Evolutionary conservation across 2,113 vertebrate species (phyloP), one percentile per base, ranked within the genome.

Genomic region (Podilymbus podiceps): DNA sequence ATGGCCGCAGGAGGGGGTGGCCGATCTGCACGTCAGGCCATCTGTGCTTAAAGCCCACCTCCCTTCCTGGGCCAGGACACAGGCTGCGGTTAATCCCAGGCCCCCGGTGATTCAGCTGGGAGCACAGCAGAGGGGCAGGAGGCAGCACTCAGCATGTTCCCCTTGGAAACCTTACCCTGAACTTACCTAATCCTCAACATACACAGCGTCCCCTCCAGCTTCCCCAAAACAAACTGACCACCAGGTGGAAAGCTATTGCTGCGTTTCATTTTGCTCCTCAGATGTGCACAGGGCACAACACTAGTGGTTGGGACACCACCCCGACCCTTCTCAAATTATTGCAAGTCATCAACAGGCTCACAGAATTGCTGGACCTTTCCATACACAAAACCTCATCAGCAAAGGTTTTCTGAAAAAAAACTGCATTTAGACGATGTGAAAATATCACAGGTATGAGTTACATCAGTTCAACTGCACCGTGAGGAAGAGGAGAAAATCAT

Each of bases 1-100:
- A 9, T 0, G 0, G 33, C 28, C 67, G 46, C 11, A 22, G 17
- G 35, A 49, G 2, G 11, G 2, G 16, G 8, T 22, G 44, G 16
- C 58, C 46, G 22, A 20, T 73, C 35, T 60, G 28, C 33, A 20
- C 33, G 24, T 30, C 22, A 8, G n/a, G 44, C 17, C 14, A 40
- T 46, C 28, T 42, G 12, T 40, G 27, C 52, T 56, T 83, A 5
- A 44, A 93, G 19, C 11, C 16, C 53, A 50, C 5, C 15, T 22
- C 24, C 12, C 9, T 66, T 66, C 14, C 62, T n/a, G 7, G 20
- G 28, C 12, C 8, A 75, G 21, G 9, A 33, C 35, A 85, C 2
- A 38, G 44, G 31, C 12, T 11, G 9, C 4, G 1, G 47, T 55
- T 38, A 20, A 14, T 44, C 15, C 38, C 13, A 76, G 15, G 42